These are phyloP conservation scores for Gavia stellata DNA, from an alignment of 2,113 vertebrate genomes.

Conservation along the genomic window DNA sequence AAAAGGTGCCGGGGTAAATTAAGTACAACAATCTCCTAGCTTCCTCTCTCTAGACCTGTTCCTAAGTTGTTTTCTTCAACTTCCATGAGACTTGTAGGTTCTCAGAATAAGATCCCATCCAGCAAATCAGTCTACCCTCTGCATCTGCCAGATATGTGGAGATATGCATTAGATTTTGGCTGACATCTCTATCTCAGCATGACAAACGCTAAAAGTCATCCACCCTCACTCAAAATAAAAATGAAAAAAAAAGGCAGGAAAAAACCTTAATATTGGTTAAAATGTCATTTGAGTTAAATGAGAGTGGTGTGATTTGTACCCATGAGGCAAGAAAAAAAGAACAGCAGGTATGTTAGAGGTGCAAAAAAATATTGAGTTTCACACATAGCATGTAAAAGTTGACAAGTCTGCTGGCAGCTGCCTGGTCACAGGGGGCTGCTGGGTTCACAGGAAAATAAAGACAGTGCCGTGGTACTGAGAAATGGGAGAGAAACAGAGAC, in stretches of 20 bases:
- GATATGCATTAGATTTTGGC: neutral
- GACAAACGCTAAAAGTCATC: neutral
- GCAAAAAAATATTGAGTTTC: slow-evolving; percentile 62
- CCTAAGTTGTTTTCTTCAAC: neutral
- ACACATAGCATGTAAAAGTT: slow-evolving; percentile 36
- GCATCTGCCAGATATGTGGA: neutral
- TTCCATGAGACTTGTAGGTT: neutral
- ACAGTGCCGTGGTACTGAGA: neutral
- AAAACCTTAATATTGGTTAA: slow-evolving; percentile 31
- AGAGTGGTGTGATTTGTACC: slow-evolving; percentile 42
- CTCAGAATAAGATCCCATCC: neutral
- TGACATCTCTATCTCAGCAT: slow-evolving; percentile 17
- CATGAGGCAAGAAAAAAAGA: slow-evolving; percentile 30
- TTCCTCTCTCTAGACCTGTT: neutral
- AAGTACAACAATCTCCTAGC: neutral
- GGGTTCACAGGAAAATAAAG: slow-evolving; percentile 1
- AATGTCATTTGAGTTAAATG: slow-evolving; percentile 53
- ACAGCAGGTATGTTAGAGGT: slow-evolving; percentile 44
- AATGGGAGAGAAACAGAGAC: neutral
- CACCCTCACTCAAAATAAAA: neutral
- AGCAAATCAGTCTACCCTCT: neutral
- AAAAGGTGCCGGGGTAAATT: slow-evolving; percentile 39
- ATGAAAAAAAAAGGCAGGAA: neutral
- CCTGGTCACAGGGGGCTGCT: neutral
- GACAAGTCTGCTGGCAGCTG: slow-evolving; percentile 58